These are phyloP conservation scores for Hypomesus transpacificus DNA, from an alignment of 2,113 vertebrate species.

Conservation along the genomic window DNA sequence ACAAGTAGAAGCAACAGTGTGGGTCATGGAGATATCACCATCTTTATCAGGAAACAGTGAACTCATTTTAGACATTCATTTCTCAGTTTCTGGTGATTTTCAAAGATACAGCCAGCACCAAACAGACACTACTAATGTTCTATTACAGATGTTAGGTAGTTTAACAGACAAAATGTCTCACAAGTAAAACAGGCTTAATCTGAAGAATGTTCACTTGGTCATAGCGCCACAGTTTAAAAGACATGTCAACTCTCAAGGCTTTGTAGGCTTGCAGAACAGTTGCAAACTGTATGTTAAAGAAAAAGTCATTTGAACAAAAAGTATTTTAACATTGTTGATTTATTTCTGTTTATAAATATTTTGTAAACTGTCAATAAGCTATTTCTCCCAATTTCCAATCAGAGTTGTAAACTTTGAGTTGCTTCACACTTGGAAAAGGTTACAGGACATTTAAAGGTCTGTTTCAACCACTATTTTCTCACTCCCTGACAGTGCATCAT, in stretches of 20 bases:
- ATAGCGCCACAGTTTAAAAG: too few relatives aligned
- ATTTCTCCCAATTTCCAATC: too few relatives aligned
- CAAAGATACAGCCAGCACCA: neutral
- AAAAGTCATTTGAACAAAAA: neutral
- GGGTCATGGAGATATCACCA: constrained; percentile 62
- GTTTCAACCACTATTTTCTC: too few relatives aligned
- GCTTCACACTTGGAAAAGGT: too few relatives aligned
- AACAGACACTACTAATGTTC: neutral
- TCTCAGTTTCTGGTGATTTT: too few relatives aligned
- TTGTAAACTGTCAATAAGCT: too few relatives aligned
- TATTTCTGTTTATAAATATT: too few relatives aligned
- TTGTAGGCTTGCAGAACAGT: neutral
- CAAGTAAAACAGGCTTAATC: neutral
- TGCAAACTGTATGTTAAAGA: neutral
- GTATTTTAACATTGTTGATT: neutral
- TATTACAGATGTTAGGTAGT: constrained; percentile 1
- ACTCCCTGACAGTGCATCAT: too few relatives aligned
- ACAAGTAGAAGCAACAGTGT: constrained; percentile 47
- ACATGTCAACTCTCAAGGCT: too few relatives aligned
- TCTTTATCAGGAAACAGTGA: constrained; percentile 43
- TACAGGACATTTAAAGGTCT: too few relatives aligned
- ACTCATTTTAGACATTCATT: constrained; percentile 34
- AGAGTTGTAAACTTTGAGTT: too few relatives aligned
- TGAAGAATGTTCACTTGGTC: too few relatives aligned
- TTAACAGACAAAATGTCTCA: neutral